A percentile compares a stretch with the other conserved stretches of the same genome.
These are phyloP conservation scores for Cygnus atratus DNA, from an alignment of 2,113 vertebrate species.

Conservation along the genomic window DNA sequence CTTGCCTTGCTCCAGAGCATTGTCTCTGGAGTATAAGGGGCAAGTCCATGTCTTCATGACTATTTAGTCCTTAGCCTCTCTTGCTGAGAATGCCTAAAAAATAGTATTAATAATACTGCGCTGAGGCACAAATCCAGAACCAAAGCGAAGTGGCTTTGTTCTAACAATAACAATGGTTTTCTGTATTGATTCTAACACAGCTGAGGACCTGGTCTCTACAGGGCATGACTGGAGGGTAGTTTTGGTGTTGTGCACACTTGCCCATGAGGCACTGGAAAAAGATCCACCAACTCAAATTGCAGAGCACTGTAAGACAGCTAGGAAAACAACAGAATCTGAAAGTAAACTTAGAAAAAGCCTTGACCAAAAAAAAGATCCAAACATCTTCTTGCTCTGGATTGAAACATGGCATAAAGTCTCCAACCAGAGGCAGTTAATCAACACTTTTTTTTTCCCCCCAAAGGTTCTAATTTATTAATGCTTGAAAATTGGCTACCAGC, in stretches of 20 bases:
- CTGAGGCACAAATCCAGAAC: not conserved
- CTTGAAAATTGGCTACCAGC: not conserved
- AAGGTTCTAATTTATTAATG: not conserved
- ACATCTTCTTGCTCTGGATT: not conserved
- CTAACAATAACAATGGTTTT: not conserved
- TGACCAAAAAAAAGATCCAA: not conserved
- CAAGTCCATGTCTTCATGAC: not conserved
- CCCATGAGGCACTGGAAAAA: constrained; percentile 50
- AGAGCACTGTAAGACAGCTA: not conserved
- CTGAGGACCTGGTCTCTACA: not conserved
- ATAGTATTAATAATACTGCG: not conserved
- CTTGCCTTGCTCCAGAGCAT: not conserved
- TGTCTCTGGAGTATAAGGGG: not conserved
- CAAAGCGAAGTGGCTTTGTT: not conserved
- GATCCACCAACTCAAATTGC: constrained; percentile 39
- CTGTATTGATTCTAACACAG: not conserved
- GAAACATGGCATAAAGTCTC: not conserved
- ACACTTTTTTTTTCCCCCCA: not conserved
- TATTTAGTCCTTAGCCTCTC: not conserved
- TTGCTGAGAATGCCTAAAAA: not conserved
- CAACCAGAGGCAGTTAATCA: not conserved
- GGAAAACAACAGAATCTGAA: not conserved
- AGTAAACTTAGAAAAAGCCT: not conserved
- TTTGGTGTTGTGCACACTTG: constrained; percentile 13
- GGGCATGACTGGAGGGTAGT: not conserved